Evolutionary conservation across 2,888 invertebrate genomes (phyloP).

Genomic region (Periphyllus acericola): DNA sequence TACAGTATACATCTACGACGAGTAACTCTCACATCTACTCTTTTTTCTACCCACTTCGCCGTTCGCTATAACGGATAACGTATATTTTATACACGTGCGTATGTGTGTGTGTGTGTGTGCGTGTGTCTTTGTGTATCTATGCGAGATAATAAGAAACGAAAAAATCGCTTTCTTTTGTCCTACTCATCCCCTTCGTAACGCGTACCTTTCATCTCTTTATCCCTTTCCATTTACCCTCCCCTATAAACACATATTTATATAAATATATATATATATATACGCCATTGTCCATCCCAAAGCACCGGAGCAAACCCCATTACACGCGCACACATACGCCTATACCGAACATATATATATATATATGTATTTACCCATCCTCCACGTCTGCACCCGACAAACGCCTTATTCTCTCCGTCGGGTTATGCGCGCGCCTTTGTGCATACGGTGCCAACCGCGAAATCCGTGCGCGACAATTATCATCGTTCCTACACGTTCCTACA

Average conservation of each 20-base stretch:
- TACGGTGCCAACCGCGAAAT: neutral
- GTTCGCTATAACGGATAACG: neutral
- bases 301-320: neutral
- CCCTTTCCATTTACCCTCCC: neutral
- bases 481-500: neutral
- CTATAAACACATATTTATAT: neutral
- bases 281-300: neutral
- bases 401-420: neutral
- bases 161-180: constrained; percentile 5
- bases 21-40: neutral
- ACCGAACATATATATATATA: neutral
- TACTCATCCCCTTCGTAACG: neutral
- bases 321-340: neutral
- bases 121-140: neutral
- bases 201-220: neutral
- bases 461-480: neutral
- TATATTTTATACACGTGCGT: neutral
- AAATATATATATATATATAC: neutral
- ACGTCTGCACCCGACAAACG: neutral
- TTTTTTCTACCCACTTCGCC: neutral
- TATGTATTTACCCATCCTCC: neutral
- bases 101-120: too few species aligned
- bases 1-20: neutral
- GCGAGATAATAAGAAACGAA: constrained; percentile 22
- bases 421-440: neutral